Evolutionary conservation across 2,888 invertebrate genomes (phyloP).

Genomic region (Drosophila anomalata): DNA sequence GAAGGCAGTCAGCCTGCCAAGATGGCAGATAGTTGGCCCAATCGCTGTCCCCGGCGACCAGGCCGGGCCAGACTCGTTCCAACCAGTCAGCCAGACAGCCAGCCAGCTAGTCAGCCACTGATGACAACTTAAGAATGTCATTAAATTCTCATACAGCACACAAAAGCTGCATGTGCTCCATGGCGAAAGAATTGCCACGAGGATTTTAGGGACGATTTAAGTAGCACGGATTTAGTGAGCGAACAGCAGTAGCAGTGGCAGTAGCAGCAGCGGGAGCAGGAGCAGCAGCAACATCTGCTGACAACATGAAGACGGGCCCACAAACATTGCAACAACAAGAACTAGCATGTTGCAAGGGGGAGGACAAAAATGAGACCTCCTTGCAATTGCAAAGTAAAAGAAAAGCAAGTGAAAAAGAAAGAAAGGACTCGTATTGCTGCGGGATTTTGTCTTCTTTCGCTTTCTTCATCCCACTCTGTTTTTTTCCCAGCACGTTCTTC

Average conservation of each 20-base stretch:
- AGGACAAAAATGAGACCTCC: conserved; percentile 27
- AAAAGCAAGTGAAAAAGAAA: conserved; percentile 25
- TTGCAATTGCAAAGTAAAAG: conserved; percentile 59
- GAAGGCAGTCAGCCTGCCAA: conserved; percentile 45
- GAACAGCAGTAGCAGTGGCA: conserved; percentile 32
- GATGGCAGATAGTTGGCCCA: conserved; percentile 49
- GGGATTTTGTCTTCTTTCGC: conserved; percentile 45
- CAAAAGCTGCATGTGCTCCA: conserved; percentile 77
- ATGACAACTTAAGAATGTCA: conserved; percentile 82
- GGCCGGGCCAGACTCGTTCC: conserved; percentile 28
- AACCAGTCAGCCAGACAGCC: conserved; percentile 27
- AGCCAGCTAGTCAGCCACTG: conserved; percentile 65
- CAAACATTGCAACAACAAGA: conserved; percentile 55
- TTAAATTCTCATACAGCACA: conserved; percentile 79
- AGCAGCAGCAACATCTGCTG: conserved; percentile 36
- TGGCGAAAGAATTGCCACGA: conserved; percentile 78
- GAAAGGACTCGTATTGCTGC: conserved; percentile 58
- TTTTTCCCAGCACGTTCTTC: conserved; percentile 36
- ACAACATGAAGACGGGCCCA: conserved; percentile 69
- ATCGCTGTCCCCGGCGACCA: conserved; percentile 37
- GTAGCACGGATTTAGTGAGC: conserved; percentile 78
- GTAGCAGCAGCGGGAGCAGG: conserved; percentile 33
- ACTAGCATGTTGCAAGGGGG: conserved; percentile 54
- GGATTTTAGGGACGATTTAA: conserved; percentile 80
- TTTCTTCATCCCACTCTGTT: conserved; percentile 21